Evolutionary conservation across 2,888 invertebrate genomes (phyloP).

Genomic region (Ophraella communa): DNA sequence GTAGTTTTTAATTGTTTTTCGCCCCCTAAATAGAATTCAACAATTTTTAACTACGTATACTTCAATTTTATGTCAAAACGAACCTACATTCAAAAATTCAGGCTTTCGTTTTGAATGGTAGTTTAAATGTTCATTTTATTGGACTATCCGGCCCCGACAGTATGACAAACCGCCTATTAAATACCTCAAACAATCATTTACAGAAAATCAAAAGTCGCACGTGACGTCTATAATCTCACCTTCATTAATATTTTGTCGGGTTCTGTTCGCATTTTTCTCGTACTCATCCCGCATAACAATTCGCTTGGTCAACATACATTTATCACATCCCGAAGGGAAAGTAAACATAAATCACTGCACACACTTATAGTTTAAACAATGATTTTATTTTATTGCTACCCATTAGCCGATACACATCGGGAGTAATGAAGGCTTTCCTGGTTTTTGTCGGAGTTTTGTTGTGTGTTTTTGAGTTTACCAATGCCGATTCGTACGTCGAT

Average conservation of each 20-base stretch:
- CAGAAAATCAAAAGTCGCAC: not conserved
- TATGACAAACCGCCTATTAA: not conserved
- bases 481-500: constrained; percentile 68
- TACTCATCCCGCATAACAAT: constrained; percentile 11
- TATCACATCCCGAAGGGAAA: constrained; percentile 21
- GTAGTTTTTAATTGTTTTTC: no score
- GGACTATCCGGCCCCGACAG: no score
- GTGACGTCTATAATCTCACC: constrained; percentile 7
- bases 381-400: not conserved
- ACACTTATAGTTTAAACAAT: not conserved
- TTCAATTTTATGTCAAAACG: no score
- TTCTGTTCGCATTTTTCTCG: constrained; percentile 23
- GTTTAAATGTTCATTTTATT: no score
- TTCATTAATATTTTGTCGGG: constrained; percentile 19
- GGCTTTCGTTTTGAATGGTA: no score
- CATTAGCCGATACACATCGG: not conserved
- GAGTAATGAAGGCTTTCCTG: not conserved
- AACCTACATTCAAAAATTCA: no score
- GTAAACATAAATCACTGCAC: not conserved
- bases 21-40: no score
- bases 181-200: not conserved
- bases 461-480: not conserved
- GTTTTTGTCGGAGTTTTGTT: not conserved
- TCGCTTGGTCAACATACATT: constrained; percentile 8
- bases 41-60: no score